Evolutionary conservation across 2,797 vertebrate species (phyloP), one percentile per base, ranked within the genome.

Genomic region (Epinephelus malabaricus): DNA sequence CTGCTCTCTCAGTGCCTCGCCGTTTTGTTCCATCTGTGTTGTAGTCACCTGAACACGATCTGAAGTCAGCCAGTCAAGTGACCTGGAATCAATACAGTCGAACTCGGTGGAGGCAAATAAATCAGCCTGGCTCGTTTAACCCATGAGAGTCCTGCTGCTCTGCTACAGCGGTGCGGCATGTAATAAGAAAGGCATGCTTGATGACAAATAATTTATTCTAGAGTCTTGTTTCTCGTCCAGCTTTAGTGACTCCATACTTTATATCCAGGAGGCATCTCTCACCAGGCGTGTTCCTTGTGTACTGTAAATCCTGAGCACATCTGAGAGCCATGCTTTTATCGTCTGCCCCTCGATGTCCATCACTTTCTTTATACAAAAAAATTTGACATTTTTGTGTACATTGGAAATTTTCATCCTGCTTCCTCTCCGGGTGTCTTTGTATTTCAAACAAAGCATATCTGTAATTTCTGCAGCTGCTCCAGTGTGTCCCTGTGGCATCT

Each of bases 21-120:
- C 72, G 58, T 88, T 91, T 85, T 88, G 68, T 86, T 91, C 90
- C 86, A 89, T 92, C 92, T 92, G 90, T 87, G 88, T 88, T 82
- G 79, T 80, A 92, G 91, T 92, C 94, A 93, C 92, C 92, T 94
- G 91, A 91, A 91, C 90, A 88, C 67, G 88, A 90, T 86, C 87
- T 89, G 84, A 89, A 92, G 90, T 89, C 90, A 88, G 91, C 81
- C 88, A 81, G 86, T 90, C 92, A 91, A 92, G 83, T 91, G 93
- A 95, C 93, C 92, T 91, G 89, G 91, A 92, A 92, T 92, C 91
- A 92, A 92, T 92, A 87, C 79, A 90, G 87, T 87, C 85, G 43
- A 88, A 89, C 85, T 81, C 88, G 82, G 89, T 61, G 73, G 88
- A 91, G 83, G 83, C 85, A 83, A 81, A 92, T 89, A 90, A 93